A percentile compares a stretch with the other conserved stretches of the same genome.
phyloP scores from a whole-genome alignment of 2,797 vertebrate species.

The Propithecus deckenii region DNA sequence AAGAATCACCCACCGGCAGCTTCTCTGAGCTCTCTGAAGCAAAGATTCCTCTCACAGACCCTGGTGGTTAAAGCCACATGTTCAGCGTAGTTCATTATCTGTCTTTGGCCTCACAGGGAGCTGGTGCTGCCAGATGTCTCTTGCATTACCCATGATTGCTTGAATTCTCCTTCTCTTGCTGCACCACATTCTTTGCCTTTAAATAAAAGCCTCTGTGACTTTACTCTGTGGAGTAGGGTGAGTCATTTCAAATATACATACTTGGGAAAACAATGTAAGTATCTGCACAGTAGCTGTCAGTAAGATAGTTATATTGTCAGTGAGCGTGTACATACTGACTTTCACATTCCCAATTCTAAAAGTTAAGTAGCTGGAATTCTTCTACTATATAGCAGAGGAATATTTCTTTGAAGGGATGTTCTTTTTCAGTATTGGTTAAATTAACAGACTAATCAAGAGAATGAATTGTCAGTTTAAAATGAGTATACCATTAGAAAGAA shows the following conservation, averaged over 20 bases:
- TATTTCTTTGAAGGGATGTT: neutral
- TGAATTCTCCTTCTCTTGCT: neutral
- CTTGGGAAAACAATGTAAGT: neutral
- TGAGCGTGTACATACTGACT: neutral
- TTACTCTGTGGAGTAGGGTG: neutral
- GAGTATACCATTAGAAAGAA: neutral
- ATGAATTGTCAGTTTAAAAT: neutral
- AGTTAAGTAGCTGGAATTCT: neutral
- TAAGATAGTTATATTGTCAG: neutral
- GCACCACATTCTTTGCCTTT: neutral
- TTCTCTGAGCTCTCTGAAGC: neutral
- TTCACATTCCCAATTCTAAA: neutral
- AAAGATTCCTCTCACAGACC: neutral
- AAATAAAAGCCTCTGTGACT: neutral
- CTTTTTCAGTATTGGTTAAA: neutral
- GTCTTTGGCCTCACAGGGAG: too few species aligned
- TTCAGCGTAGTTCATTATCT: neutral
- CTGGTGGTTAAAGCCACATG: neutral
- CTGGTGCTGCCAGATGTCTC: neutral
- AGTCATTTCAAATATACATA: neutral
- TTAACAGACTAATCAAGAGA: neutral
- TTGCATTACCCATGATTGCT: neutral
- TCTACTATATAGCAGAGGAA: neutral
- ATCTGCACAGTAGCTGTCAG: neutral
- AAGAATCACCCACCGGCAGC: neutral